phyloP scores from a whole-genome alignment of 2,797 vertebrate species.

The Chaetophractus vellerosus region DNA sequence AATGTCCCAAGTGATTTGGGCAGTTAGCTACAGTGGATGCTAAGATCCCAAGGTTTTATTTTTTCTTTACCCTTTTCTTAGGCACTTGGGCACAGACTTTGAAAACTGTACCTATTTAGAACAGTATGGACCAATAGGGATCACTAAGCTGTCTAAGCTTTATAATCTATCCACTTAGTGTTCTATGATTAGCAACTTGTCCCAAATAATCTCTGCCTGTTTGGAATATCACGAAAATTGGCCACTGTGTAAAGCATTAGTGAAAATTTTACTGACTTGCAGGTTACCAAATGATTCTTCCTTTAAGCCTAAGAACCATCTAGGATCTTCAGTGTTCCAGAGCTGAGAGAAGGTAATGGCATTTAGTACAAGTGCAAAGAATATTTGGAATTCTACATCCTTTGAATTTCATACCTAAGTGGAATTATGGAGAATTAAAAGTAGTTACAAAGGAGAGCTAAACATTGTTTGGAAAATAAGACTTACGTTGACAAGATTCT shows the following conservation, averaged over 20 bases:
- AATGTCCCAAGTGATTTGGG: neutral
- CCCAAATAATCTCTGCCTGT: neutral
- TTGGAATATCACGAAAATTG: neutral
- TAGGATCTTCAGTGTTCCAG: neutral
- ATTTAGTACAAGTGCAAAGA: neutral
- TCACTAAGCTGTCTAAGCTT: neutral
- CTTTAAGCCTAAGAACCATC: neutral
- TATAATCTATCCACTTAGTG: neutral
- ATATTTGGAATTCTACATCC: neutral
- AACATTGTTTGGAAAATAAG: neutral
- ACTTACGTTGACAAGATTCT: neutral
- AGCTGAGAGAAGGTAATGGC: neutral
- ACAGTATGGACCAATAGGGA: neutral
- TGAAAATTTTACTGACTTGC: neutral
- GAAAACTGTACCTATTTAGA: neutral
- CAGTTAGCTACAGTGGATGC: neutral
- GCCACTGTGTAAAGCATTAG: neutral
- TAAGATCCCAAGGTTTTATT: neutral
- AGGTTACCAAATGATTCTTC: neutral
- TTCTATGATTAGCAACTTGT: neutral
- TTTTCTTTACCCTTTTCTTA: neutral
- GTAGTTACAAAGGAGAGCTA: slow-evolving; percentile 12
- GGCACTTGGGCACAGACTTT: neutral
- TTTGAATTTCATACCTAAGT: slow-evolving; percentile 11
- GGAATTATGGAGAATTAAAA: slow-evolving; percentile 20